Evolutionary conservation across 2,797 vertebrate genomes (phyloP).

Genomic region (Cichlasoma orientale): DNA sequence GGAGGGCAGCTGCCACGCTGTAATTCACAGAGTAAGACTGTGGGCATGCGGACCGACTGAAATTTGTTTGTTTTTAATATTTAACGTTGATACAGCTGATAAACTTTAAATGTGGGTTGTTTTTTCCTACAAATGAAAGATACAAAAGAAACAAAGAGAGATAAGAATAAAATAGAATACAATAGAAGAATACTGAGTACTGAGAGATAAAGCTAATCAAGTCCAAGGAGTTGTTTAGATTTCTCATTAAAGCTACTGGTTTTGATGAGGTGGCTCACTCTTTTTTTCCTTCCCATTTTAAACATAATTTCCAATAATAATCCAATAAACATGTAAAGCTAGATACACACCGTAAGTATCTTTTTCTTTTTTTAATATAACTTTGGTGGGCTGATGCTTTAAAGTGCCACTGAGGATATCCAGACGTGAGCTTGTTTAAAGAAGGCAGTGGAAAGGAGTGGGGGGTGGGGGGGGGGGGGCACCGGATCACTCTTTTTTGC

Average conservation of each 20-base stretch:
- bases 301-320: background rate
- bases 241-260: background rate
- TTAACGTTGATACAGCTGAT: background rate
- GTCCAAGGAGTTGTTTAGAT: background rate
- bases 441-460: background rate
- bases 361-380: background rate
- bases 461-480: background rate
- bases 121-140: background rate
- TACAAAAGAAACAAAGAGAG: background rate
- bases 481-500: background rate
- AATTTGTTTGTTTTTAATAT: background rate
- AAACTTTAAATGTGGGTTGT: background rate
- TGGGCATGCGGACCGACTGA: background rate
- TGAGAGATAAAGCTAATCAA: conserved; percentile 11
- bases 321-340: background rate
- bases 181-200: background rate
- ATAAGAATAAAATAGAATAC: background rate
- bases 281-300: background rate
- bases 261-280: background rate
- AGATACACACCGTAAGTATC: background rate
- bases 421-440: conserved; percentile 28
- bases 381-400: conserved; percentile 18
- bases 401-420: conserved; percentile 22
- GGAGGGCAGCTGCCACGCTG: background rate
- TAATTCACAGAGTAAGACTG: background rate